phyloP scores from a whole-genome alignment of 1,140 invertebrate species.

The Drosophila neocordata region DNA sequence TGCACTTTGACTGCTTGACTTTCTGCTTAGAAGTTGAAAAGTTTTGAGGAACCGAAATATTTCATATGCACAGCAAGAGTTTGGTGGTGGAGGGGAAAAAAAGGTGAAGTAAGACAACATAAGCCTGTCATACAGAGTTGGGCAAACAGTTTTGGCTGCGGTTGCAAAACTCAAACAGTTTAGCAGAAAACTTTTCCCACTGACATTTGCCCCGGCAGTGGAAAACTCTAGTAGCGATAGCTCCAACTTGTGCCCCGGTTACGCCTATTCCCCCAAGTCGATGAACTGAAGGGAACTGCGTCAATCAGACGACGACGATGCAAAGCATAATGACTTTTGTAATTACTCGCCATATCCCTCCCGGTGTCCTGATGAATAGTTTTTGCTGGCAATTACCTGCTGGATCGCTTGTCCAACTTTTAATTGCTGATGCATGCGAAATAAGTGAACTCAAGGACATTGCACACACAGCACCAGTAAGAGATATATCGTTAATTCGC shows the following conservation, averaged over 20 bases:
- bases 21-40: slow-evolving; percentile 58
- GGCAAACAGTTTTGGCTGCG: slow-evolving; percentile 70
- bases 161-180: slow-evolving; percentile 63
- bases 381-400: slow-evolving; percentile 59
- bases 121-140: slow-evolving; percentile 54
- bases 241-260: background rate
- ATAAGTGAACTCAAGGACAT: slow-evolving; percentile 20
- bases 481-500: background rate
- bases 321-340: slow-evolving; percentile 70
- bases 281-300: slow-evolving; percentile 13
- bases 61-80: background rate
- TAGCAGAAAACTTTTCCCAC: slow-evolving; percentile 57
- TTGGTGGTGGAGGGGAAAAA: slow-evolving; percentile 7
- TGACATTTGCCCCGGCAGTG: slow-evolving; percentile 37
- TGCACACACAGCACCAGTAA: background rate
- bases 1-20: slow-evolving; percentile 77
- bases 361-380: slow-evolving; percentile 31
- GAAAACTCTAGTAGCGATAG: slow-evolving; percentile 6
- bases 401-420: slow-evolving; percentile 69
- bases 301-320: slow-evolving; percentile 30
- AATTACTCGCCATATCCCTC: slow-evolving; percentile 54
- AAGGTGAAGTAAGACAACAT: slow-evolving; percentile 19
- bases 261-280: slow-evolving; percentile 2
- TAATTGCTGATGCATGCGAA: slow-evolving; percentile 69
- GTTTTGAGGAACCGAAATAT: slow-evolving; percentile 15